A percentile compares a stretch with the other conserved stretches of the same genome.
Evolutionary conservation across 2,113 vertebrate genomes (phyloP).

Genomic region (Scomber japonicus): DNA sequence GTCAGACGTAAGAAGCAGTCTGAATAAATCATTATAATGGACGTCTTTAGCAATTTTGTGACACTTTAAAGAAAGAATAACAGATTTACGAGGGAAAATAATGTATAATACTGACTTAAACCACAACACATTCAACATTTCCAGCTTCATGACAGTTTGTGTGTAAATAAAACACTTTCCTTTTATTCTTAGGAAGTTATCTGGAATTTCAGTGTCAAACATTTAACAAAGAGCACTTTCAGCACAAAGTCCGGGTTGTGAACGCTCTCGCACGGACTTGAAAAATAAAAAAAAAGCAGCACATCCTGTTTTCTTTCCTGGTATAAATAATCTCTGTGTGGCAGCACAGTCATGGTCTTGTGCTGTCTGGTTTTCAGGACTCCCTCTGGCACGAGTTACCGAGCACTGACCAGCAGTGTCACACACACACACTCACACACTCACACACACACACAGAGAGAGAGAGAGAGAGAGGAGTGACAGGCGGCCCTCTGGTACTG

Average conservation of each 20-base stretch:
- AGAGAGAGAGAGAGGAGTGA: constrained; percentile 16
- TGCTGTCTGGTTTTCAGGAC: constrained; percentile 37
- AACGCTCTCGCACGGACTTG: not conserved
- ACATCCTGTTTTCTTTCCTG: constrained; percentile 15
- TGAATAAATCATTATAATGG: too few species aligned
- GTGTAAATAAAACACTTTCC: not conserved
- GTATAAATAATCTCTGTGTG: constrained; percentile 32
- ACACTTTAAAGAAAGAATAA: too few species aligned
- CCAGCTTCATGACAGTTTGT: too few species aligned
- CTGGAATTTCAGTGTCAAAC: not conserved
- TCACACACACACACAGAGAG: not conserved
- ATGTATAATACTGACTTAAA: too few species aligned
- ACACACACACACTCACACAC: not conserved
- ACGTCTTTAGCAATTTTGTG: too few species aligned
- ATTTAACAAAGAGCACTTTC: not conserved
- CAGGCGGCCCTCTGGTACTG: constrained; percentile 46
- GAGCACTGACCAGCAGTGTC: constrained; percentile 26
- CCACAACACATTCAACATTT: too few species aligned
- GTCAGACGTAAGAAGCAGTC: too few species aligned
- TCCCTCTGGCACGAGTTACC: constrained; percentile 20
- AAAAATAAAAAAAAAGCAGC: not conserved
- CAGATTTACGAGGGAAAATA: too few species aligned
- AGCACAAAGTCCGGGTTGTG: not conserved
- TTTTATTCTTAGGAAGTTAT: not conserved
- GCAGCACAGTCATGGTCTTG: constrained; percentile 47